Base-by-base conservation (phyloP, 2,113 vertebrate species). In the Cyphomyrus plagiostoma region DNA sequence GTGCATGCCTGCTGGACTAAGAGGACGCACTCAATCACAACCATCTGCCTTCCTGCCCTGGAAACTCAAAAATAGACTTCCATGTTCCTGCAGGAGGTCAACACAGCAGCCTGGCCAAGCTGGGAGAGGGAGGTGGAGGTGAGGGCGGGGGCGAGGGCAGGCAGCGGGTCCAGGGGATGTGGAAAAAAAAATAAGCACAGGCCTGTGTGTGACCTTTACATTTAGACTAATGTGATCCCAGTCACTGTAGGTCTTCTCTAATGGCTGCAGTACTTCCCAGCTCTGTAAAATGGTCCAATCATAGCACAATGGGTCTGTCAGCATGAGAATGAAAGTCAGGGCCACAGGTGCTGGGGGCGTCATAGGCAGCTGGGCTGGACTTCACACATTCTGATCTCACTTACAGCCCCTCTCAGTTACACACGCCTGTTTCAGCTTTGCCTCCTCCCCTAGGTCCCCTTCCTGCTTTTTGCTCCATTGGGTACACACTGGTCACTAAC, bases 51-150 rank as follows among this genome's bases (percentile, higher is more conserved):
- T 95, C 50, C 92, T 91, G 92, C 89, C 92, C 45, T 89, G 92
- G 90, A 94, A 92, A 89, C 92, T 94, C 93, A 94, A 95, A 95
- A 96, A 95, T 94, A 96, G 94, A 93, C 89, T 92, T 74, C 84
- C 42, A 83, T 91, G 90, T 35, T 91, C 91, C 89, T 89, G 48
- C 85, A 93, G 91, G 91, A 93, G 91, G 91, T 93, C 88, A 92
- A 88, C 91, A 89, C 88, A 80, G 62, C 89, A 90, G 45, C 83
- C 50, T 26, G 53, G 74, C 86, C 77, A 84, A 42, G 74, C 48
- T 80, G 52, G 84, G 70, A 21, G 46, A n/a, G 80, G 52, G n/a
- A 42, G 46, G 58, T 13, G 50, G 15, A 52, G 86, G 58, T 62
- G 84, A 46, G 77, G 88, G 74, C 46, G 45, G 35, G 66, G 89